Evolutionary conservation across 2,113 vertebrate species (phyloP), one percentile per base, ranked within the genome.

Genomic region (Bufo bufo): DNA sequence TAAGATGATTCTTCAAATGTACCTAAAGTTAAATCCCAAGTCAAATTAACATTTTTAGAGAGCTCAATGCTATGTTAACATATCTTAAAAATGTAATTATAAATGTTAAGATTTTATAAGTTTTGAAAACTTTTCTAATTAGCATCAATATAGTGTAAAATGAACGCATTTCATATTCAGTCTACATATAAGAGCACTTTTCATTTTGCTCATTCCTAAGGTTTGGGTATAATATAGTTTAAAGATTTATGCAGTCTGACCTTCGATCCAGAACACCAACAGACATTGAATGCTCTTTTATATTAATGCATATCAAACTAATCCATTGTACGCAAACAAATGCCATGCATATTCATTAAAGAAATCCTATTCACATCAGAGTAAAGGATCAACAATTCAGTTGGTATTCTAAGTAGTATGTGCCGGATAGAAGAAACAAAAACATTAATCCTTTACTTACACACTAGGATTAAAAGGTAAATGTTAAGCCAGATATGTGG

Each of bases 291-390:
- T 80, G 77, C 52, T 79, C 49, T 69, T 54, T 52, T 84, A 23
- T 84, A 84, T 69, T 84, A 86, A 86, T 86, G 85, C 77, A 69
- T 80, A 69, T 86, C 58, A 86, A 78, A 66, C 59, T 77, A 86
- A 79, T 86, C 59, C 77, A 86, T 86, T 86, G 75, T 86, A 80
- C 61, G 59, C 77, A 66, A 86, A 79, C 75, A 49, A 61, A 79
- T 47, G 47, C n/a, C 66, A 86, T 86, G 77, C 85, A 80, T 86
- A 86, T 86, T 86, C 75, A 86, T 86, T 47, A 69, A 54, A 49
- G 47, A 86, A 86, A 65, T 69, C n/a, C 61, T 61, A 86, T 86
- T 86, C 59, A 66, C 49, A 86, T 86, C 47, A 56, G 59, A 66
- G 59, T 86, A 86, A 78, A 80, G 61, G 77, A 79, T 79, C 75